Evolutionary conservation across 2,113 vertebrate genomes (phyloP).

Genomic region (Australoheros scitulus): DNA sequence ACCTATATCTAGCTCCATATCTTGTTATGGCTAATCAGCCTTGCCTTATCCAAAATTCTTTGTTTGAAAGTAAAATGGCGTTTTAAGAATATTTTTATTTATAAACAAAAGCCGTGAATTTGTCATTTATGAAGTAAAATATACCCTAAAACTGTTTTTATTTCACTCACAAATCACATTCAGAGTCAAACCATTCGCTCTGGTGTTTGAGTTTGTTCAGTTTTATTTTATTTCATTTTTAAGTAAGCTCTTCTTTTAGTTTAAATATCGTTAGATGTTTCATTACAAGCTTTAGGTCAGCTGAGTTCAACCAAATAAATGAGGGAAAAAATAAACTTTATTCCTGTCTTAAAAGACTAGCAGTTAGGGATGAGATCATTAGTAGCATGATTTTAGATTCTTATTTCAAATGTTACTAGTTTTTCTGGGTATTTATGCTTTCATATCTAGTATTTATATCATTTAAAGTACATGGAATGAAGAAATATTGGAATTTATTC

Average conservation of each 20-base stretch:
- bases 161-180: conserved; percentile 3
- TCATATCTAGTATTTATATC: conserved; percentile 36
- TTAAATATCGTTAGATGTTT: conserved; percentile 35
- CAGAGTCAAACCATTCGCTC: conserved; percentile 16
- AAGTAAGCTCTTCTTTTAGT: conserved; percentile 11
- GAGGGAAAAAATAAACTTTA: not conserved
- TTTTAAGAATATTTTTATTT: conserved; percentile 55
- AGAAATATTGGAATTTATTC: not conserved
- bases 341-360: conserved; percentile 6
- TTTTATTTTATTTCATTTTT: conserved; percentile 14
- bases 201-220: conserved; percentile 6
- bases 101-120: conserved; percentile 32
- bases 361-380: conserved; percentile 16
- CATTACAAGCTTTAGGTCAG: conserved; percentile 2
- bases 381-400: conserved; percentile 12
- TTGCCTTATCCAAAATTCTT: conserved; percentile 27
- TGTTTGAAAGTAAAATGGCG: conserved; percentile 7
- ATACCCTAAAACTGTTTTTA: conserved; percentile 46
- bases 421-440: conserved; percentile 25
- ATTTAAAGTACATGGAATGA: conserved; percentile 13
- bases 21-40: conserved; percentile 26
- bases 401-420: conserved; percentile 13
- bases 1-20: conserved; percentile 29
- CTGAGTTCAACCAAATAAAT: not conserved
- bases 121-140: conserved; percentile 52